Conservation (phyloP, 30 jellyfish, hydroid and myxozoan genomes). For the Aurelia sp. region DNA sequence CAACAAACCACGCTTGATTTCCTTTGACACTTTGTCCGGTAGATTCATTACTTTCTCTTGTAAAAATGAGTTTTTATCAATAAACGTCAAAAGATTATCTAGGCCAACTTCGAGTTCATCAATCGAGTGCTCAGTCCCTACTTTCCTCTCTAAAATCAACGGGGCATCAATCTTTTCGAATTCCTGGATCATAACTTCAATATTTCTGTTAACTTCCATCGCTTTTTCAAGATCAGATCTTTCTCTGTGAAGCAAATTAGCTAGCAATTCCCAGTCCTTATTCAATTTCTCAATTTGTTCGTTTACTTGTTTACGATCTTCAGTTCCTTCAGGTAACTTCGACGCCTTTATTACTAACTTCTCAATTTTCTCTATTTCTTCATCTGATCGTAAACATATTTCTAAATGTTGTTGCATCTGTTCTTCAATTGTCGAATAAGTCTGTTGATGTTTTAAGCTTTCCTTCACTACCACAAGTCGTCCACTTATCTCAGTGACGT, state of each 20-base stretch:
- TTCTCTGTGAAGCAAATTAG: constrained; percentile 18
- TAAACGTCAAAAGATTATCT: not conserved
- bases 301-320: constrained; percentile 15
- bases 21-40: constrained; percentile 11
- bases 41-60: constrained; percentile 23
- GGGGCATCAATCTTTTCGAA: constrained; percentile 30
- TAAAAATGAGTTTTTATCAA: constrained; percentile 10
- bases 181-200: constrained; percentile 14
- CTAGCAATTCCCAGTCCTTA: constrained; percentile 41
- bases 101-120: constrained; percentile 1
- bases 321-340: constrained; percentile 18
- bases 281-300: constrained; percentile 29
- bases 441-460: not conserved
- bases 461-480: constrained; percentile 18
- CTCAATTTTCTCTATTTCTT: constrained; percentile 55
- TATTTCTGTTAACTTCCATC: constrained; percentile 21
- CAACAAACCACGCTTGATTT: constrained; percentile 14
- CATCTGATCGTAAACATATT: constrained; percentile 47
- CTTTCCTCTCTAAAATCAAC: not conserved
- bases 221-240: constrained; percentile 52
- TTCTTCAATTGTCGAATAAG: constrained; percentile 6
- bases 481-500: constrained; percentile 6
- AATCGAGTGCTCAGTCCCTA: not conserved
- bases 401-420: constrained; percentile 45
- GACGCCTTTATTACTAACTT: constrained; percentile 11